phyloP scores from a whole-genome alignment of 1,140 invertebrate genomes.

The Centruroides vittatus region DNA sequence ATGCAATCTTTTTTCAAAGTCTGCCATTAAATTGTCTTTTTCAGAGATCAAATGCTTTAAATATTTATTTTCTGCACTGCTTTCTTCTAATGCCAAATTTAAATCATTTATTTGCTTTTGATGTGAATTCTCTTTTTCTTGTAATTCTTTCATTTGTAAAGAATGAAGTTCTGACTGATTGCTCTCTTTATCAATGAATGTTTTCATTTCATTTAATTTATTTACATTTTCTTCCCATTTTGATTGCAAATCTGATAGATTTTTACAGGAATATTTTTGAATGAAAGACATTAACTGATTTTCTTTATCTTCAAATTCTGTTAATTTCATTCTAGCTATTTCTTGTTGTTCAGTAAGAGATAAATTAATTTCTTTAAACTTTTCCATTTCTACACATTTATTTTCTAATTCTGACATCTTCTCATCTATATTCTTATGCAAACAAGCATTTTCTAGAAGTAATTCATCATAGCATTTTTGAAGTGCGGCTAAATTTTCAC shows the following conservation, averaged over 20 bases:
- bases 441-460: conserved; percentile 28
- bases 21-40: not conserved
- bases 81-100: not conserved
- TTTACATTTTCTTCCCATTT: not conserved
- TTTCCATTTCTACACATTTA: not conserved
- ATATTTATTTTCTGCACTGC: not conserved
- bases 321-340: not conserved
- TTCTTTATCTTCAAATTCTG: not conserved
- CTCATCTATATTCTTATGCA: not conserved
- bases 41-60: not conserved
- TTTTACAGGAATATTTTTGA: not conserved
- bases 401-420: not conserved
- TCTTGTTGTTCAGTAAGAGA: not conserved
- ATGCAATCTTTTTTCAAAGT: not conserved
- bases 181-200: not conserved
- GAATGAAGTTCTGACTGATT: not conserved
- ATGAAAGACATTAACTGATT: not conserved
- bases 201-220: not conserved
- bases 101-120: conserved; percentile 1
- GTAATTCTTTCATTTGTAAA: not conserved
- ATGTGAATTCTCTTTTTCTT: not conserved
- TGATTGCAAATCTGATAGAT: not conserved
- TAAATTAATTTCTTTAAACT: not conserved
- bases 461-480: conserved; percentile 36
- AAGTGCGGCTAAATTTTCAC: conserved; percentile 27